phyloP scores from a whole-genome alignment of 2,888 invertebrate genomes.

The Caenorhabditis parvicauda region DNA sequence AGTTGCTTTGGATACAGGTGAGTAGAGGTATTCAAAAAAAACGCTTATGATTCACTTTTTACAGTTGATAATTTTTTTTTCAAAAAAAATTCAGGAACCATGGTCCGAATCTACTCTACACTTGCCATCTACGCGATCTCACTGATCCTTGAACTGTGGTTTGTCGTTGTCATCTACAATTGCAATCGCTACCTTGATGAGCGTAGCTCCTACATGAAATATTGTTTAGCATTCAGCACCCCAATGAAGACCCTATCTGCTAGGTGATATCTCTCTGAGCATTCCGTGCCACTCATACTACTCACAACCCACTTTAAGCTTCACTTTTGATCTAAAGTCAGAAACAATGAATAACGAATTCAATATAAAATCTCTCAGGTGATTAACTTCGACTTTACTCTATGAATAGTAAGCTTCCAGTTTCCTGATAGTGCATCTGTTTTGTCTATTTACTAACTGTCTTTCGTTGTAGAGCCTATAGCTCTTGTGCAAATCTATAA shows the following conservation, averaged over 20 bases:
- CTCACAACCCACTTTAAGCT: too few relatives aligned
- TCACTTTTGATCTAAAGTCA: too few relatives aligned
- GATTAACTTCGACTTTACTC: too few relatives aligned
- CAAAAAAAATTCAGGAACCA: constrained; percentile 27
- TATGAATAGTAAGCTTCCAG: too few relatives aligned
- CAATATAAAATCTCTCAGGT: too few relatives aligned
- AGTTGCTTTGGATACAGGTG: constrained; percentile 49
- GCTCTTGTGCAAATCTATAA: too few relatives aligned
- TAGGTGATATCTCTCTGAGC: constrained; percentile 12
- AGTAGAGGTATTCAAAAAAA: neutral
- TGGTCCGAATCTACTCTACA: constrained; percentile 52
- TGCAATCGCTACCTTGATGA: constrained; percentile 59
- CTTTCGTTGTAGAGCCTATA: too few relatives aligned
- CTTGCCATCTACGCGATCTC: constrained; percentile 48
- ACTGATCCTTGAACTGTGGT: constrained; percentile 55
- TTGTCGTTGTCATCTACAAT: constrained; percentile 53
- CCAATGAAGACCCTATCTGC: constrained; percentile 59
- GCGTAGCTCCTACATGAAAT: constrained; percentile 58
- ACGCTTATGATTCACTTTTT: neutral
- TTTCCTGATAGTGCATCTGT: too few relatives aligned
- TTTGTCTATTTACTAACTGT: too few relatives aligned
- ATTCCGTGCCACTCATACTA: too few relatives aligned
- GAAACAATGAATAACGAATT: too few relatives aligned
- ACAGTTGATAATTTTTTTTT: neutral
- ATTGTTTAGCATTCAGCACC: constrained; percentile 61